phyloP scores from a whole-genome alignment of 2,797 vertebrate species.

The Linurgus olivaceus region DNA sequence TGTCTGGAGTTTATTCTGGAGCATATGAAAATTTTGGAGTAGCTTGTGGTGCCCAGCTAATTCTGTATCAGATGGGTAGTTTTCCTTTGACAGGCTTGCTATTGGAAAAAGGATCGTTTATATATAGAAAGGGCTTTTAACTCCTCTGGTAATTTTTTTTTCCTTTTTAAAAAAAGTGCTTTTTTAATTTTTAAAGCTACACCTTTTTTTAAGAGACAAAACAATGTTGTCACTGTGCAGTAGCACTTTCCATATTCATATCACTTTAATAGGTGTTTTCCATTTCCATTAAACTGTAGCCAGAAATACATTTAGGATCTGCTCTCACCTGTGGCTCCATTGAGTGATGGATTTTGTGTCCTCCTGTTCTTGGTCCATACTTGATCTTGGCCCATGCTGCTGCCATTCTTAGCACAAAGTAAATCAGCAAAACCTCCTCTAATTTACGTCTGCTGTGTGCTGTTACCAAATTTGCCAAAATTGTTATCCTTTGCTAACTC shows the following conservation, averaged over 20 bases:
- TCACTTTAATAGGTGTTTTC: not conserved
- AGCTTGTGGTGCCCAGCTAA: not conserved
- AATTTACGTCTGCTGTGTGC: not conserved
- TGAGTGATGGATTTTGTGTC: not conserved
- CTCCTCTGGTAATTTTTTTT: not conserved
- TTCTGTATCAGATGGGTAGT: slow-evolving; percentile 42
- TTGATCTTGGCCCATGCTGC: not conserved
- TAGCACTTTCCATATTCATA: not conserved
- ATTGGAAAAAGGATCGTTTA: slow-evolving; percentile 19
- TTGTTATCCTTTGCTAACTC: not conserved
- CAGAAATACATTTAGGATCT: not conserved
- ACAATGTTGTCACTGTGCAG: not conserved
- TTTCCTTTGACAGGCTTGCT: slow-evolving; percentile 34
- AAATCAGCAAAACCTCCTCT: not conserved
- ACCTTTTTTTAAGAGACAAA: not conserved
- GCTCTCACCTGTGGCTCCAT: rapidly evolving
- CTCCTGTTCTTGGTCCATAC: not conserved
- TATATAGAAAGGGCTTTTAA: slow-evolving; percentile 17
- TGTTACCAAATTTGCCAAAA: not conserved
- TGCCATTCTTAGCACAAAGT: not conserved
- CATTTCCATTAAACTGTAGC: not conserved
- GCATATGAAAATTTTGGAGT: slow-evolving; percentile 43
- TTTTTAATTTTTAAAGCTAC: not conserved
- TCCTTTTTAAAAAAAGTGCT: not conserved
- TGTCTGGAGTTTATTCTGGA: slow-evolving; percentile 46